Evolutionary conservation across 2,797 vertebrate genomes (phyloP), one percentile per base, ranked within the genome.

Genomic region (Sebastes flavidus): DNA sequence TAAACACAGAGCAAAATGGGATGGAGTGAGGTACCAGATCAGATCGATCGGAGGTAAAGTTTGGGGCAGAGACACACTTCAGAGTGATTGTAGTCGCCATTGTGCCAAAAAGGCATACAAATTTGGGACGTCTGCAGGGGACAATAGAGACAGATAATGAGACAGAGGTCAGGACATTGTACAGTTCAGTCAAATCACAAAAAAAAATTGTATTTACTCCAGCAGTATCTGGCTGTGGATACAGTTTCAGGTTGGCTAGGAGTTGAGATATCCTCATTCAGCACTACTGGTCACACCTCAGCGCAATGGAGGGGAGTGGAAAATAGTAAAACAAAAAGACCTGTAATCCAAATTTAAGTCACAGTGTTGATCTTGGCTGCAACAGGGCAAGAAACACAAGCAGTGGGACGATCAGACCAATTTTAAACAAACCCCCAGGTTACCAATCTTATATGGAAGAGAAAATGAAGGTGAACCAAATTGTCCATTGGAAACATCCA

Each of bases 1-100:
- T 69, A 85, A 72, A 88, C 84, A 85, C 71, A 42, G 65, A 66
- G 85, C 70, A 61, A 82, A 83, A 71, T 49, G 76, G 63, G 77
- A 68, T 13, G 74, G 66, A 63, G 79, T 0, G 49, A 38, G 77
- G 55, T 29, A 77, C 72, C 82, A 2, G 56, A 77, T 79, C 65
- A 1, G 74, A 88, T 88, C 87, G 29, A 63, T 83, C 38, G 62
- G 6, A 5, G 58, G 42, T 30, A 20, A 72, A 73, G 65, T 90
- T 73, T 72, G 58, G 52, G 56, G 24, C 42, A 55, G 52, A 66
- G 27, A 72, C 42, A 5, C 12, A 5, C 29, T 75, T 49, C 1
- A 25, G 5, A 6, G 22, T 11, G 2, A n/a, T 5, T 16, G 20
- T 8, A 9, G 70, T 29, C 27, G 12, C 7, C 8, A 12, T 24